A percentile compares a stretch with the other conserved stretches of the same genome.
These are phyloP conservation scores for Pseudococcus longispinus DNA, from an alignment of 2,888 invertebrate genomes.

Conservation along the genomic window DNA sequence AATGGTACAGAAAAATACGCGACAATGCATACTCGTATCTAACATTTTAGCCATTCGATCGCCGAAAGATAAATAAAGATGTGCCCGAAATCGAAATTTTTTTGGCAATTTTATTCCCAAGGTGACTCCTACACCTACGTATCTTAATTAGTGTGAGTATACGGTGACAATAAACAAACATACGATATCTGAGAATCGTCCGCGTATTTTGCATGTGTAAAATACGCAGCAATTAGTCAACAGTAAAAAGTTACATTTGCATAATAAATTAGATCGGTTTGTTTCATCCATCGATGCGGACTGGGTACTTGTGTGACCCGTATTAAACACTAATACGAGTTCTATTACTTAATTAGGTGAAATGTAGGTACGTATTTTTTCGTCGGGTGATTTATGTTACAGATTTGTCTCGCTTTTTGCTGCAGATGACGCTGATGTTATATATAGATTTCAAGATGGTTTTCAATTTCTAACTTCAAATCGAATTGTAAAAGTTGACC, in stretches of 20 bases:
- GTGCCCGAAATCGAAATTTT: neutral
- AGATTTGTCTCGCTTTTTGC: neutral
- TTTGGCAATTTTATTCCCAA: neutral
- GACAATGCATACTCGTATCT: neutral
- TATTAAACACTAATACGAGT: neutral
- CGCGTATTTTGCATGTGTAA: neutral
- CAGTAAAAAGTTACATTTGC: conserved; percentile 33
- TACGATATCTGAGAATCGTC: neutral
- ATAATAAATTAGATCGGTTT: conserved; percentile 45
- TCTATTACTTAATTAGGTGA: conserved; percentile 20
- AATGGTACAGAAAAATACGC: neutral
- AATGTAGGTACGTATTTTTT: conserved; percentile 15
- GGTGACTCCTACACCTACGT: neutral
- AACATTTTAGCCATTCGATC: neutral
- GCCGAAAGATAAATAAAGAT: neutral
- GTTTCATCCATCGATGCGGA: neutral
- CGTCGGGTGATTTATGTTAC: neutral
- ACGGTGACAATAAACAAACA: conserved; percentile 32
- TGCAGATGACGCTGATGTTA: neutral
- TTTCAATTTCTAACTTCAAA: neutral
- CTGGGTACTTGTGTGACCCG: neutral
- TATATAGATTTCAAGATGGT: neutral
- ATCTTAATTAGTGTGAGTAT: neutral
- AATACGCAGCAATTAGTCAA: conserved; percentile 19
- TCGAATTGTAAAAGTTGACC: neutral